phyloP scores from a whole-genome alignment of 1,140 invertebrate species.

The Andricus grossulariae region DNA sequence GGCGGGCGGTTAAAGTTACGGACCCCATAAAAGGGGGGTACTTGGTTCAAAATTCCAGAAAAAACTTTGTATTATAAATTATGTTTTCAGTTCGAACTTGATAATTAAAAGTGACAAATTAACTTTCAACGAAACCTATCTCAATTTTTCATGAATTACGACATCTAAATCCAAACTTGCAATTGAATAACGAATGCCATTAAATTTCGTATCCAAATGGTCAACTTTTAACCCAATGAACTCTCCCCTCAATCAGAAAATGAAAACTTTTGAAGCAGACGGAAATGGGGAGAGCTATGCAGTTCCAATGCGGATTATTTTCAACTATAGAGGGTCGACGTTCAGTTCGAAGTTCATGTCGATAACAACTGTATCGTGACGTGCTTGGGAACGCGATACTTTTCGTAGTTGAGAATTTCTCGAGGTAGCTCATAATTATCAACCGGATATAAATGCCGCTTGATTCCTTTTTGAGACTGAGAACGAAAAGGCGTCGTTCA shows the following conservation, averaged over 20 bases:
- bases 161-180: conserved; percentile 25
- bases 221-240: not conserved
- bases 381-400: conserved; percentile 61
- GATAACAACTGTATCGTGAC: conserved; percentile 74
- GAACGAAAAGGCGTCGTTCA: conserved; percentile 58
- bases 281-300: conserved; percentile 33
- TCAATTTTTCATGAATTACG: conserved; percentile 11
- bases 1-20: too few relatives aligned
- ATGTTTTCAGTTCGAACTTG: too few relatives aligned
- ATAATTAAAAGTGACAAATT: too few relatives aligned
- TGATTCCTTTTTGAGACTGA: conserved; percentile 56
- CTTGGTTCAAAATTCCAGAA: too few relatives aligned
- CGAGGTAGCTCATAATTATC: conserved; percentile 63
- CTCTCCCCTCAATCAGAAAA: not conserved
- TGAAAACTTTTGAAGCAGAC: not conserved
- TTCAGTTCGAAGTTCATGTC: conserved; percentile 67
- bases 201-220: not conserved
- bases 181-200: conserved; percentile 4
- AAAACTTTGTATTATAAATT: too few relatives aligned
- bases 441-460: conserved; percentile 65
- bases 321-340: conserved; percentile 42
- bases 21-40: too few relatives aligned
- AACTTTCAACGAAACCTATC: too few relatives aligned
- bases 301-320: conserved; percentile 44
- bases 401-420: conserved; percentile 61